Conservation (phyloP, 2,113 vertebrate genomes). For the Cisticola juncidis region DNA sequence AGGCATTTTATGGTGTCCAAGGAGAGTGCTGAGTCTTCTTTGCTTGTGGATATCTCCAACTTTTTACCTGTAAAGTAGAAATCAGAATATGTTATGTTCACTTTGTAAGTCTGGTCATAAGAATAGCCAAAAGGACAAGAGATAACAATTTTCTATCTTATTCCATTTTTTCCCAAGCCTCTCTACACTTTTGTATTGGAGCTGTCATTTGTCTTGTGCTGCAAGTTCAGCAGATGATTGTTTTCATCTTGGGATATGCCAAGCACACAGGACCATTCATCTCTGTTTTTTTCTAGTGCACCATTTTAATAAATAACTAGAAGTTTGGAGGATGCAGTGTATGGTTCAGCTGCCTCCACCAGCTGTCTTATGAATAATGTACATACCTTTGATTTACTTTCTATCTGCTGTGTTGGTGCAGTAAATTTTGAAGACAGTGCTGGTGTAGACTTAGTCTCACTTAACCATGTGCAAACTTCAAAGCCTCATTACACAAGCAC, state of each 20-base stretch:
- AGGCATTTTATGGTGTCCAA: neutral
- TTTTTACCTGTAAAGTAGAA: neutral
- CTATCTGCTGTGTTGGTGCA: constrained; percentile 57
- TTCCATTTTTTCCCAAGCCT: neutral
- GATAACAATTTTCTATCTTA: neutral
- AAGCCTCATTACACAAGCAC: constrained; percentile 31
- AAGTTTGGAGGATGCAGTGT: neutral
- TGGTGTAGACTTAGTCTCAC: constrained; percentile 29
- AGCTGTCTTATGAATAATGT: constrained; percentile 43
- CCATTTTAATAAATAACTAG: constrained; percentile 38
- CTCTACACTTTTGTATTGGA: neutral
- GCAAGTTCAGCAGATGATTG: neutral
- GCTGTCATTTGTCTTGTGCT: neutral
- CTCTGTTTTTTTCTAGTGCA: neutral
- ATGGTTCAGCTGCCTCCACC: neutral
- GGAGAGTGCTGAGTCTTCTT: neutral
- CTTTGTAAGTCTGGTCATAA: neutral
- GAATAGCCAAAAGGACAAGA: neutral
- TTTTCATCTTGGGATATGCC: neutral
- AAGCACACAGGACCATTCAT: neutral
- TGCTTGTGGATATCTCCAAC: neutral
- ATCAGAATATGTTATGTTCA: neutral
- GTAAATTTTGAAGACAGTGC: constrained; percentile 68
- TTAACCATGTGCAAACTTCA: constrained; percentile 56
- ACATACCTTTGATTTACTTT: neutral